These are phyloP conservation scores for Habroteleia sp. DNA, from an alignment of 2,888 invertebrate genomes.

Conservation along the genomic window DNA sequence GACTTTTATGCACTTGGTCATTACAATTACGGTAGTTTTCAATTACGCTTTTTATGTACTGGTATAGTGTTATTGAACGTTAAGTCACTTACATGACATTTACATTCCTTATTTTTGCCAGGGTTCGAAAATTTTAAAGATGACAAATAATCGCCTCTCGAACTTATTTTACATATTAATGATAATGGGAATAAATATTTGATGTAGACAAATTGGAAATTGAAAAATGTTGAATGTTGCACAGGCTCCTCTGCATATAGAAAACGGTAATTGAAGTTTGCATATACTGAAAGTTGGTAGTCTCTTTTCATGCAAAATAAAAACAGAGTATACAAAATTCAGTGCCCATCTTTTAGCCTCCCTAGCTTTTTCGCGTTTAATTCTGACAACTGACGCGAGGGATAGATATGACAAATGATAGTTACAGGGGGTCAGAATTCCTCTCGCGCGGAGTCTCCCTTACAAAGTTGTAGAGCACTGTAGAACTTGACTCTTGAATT, in stretches of 20 bases:
- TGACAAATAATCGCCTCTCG: conserved; percentile 5
- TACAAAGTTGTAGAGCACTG: conserved; percentile 37
- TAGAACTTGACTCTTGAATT: conserved; percentile 13
- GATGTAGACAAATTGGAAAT: conserved; percentile 36
- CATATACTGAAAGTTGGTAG: conserved; percentile 40
- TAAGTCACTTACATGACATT: conserved; percentile 46
- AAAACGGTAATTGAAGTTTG: conserved; percentile 58
- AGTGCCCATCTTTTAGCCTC: conserved; percentile 42
- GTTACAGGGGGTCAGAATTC: conserved; percentile 46
- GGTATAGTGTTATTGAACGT: conserved; percentile 32
- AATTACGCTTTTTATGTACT: conserved; percentile 42
- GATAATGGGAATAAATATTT: conserved; percentile 28
- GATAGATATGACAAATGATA: conserved; percentile 53
- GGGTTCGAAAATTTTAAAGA: conserved; percentile 29
- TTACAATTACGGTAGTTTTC: conserved; percentile 54
- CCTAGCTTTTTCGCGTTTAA: conserved; percentile 44
- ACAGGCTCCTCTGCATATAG: conserved; percentile 11
- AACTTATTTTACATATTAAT: conserved; percentile 31
- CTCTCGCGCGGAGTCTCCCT: conserved; percentile 31
- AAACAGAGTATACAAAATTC: conserved; percentile 55
- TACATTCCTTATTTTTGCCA: conserved; percentile 32
- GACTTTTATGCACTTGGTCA: conserved; percentile 51
- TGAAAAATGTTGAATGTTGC: conserved; percentile 35
- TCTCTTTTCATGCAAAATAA: conserved; percentile 59
- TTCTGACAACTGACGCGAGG: conserved; percentile 54